phyloP scores from a whole-genome alignment of 2,888 invertebrate species.

The Tillus elongatus region DNA sequence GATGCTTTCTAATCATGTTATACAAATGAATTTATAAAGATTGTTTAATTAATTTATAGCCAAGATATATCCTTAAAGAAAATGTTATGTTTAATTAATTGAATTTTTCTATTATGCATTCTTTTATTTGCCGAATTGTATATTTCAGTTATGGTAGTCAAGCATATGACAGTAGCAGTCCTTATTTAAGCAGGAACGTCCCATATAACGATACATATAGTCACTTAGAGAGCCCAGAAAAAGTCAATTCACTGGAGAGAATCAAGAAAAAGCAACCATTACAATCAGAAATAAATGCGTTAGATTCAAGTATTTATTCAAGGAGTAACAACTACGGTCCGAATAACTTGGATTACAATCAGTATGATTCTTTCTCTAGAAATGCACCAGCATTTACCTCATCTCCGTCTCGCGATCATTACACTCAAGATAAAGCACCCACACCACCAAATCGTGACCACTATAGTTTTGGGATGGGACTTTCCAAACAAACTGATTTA shows the following conservation, averaged over 20 bases:
- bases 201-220: conserved; percentile 35
- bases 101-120: no score
- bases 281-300: conserved; percentile 33
- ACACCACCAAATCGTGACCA: background rate
- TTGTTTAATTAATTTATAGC: no score
- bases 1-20: no score
- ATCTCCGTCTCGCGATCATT: conserved; percentile 8
- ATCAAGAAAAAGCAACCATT: conserved; percentile 30
- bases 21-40: no score
- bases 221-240: conserved; percentile 40
- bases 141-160: background rate
- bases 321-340: conserved; percentile 30
- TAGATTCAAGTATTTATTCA: conserved; percentile 36
- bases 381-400: conserved; percentile 27
- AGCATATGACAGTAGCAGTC: background rate
- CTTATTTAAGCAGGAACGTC: conserved; percentile 20
- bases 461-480: no score
- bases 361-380: conserved; percentile 27
- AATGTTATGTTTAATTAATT: no score
- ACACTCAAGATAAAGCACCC: background rate
- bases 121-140: no score
- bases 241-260: conserved; percentile 38
- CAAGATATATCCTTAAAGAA: no score
- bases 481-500: background rate
- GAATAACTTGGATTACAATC: conserved; percentile 13